Percentiles rank a stretch among this genome's conserved stretches.
phyloP scores from a whole-genome alignment of 1,140 invertebrate species.

The Pogonognathellus flavescens region DNA sequence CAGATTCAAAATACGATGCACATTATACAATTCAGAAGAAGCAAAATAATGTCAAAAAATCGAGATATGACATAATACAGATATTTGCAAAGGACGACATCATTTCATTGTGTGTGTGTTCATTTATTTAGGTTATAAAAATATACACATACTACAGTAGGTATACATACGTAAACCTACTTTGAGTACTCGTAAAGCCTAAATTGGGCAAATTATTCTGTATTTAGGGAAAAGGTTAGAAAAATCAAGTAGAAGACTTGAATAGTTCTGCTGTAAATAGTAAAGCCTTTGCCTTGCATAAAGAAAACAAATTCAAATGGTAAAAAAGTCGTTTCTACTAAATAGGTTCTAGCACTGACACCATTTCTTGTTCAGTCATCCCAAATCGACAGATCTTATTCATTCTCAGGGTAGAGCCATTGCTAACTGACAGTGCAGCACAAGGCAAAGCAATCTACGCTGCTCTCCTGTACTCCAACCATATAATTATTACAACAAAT shows the following conservation, averaged over 20 bases:
- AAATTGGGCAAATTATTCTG: neutral
- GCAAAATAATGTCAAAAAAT: neutral
- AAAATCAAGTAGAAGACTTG: neutral
- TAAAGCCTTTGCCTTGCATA: too few species aligned
- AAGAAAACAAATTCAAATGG: neutral
- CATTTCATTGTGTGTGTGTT: too few species aligned
- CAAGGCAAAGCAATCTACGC: neutral
- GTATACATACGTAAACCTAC: neutral
- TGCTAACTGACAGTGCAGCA: neutral
- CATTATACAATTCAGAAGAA: neutral
- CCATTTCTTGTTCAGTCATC: slow-evolving; percentile 11
- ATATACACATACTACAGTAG: neutral
- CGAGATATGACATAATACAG: too few species aligned
- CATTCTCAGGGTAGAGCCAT: neutral
- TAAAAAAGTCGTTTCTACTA: neutral
- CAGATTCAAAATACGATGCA: slow-evolving; percentile 21
- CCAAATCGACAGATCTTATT: neutral
- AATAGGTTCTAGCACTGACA: slow-evolving; percentile 48
- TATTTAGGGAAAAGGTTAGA: neutral
- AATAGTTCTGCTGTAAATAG: neutral
- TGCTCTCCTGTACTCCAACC: neutral
- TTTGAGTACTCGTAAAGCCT: neutral
- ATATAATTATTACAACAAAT: neutral
- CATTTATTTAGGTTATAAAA: neutral
- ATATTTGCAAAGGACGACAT: too few species aligned